phyloP scores from a whole-genome alignment of 2,797 vertebrate species.

The Anisognathus igniventris region DNA sequence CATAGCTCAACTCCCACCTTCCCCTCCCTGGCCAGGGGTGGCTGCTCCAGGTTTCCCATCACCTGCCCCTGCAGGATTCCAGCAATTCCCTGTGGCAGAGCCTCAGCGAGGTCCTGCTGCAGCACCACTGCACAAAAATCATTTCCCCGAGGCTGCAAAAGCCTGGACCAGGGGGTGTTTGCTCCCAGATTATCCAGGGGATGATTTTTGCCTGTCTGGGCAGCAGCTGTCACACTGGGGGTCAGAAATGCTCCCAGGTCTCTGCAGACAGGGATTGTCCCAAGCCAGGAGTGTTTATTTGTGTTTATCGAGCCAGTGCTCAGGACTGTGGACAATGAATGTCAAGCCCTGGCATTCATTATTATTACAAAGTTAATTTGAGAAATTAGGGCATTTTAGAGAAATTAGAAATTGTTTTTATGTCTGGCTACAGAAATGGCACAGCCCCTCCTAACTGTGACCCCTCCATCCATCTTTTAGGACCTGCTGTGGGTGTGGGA shows the following conservation, averaged over 20 bases:
- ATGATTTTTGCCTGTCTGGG: background rate
- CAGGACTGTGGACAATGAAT: background rate
- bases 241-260: background rate
- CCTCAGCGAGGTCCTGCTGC: background rate
- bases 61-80: background rate
- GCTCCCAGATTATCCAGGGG: background rate
- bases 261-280: background rate
- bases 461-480: rapidly evolving
- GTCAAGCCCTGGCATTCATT: background rate
- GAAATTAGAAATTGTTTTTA: background rate
- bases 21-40: background rate
- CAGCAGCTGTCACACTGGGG: background rate
- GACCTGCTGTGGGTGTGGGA: rapidly evolving
- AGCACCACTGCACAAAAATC: background rate
- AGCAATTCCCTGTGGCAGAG: background rate
- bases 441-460: rapidly evolving
- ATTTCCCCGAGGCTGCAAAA: background rate
- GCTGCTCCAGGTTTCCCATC: background rate
- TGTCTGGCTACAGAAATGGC: background rate
- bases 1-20: constrained; percentile 7
- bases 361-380: background rate
- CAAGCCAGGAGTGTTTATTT: background rate
- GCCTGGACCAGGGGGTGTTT: background rate
- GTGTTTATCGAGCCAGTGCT: background rate
- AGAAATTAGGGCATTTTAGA: background rate